Evolutionary conservation across 92 coral and sea anemone genomes (phyloP).

Genomic region (Epizoanthus ramosus): DNA sequence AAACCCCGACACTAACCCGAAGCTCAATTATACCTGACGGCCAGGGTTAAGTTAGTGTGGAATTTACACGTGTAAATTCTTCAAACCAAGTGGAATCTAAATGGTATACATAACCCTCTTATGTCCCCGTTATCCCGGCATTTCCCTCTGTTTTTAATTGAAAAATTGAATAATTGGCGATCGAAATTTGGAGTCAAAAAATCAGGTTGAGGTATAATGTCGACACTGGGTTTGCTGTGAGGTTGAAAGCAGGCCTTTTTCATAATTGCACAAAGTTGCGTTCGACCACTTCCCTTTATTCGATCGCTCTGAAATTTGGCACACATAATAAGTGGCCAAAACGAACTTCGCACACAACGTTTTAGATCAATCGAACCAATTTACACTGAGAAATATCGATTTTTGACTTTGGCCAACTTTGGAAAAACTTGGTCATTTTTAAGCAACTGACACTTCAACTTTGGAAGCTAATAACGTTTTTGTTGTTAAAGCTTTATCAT

Average conservation of each 20-base stretch:
- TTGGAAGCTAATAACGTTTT: neutral
- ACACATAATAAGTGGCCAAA: neutral
- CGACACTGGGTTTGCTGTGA: neutral
- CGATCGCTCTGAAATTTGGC: neutral
- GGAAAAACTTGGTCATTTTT: neutral
- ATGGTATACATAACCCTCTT: neutral
- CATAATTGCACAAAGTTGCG: neutral
- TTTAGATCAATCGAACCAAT: neutral
- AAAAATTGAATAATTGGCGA: neutral
- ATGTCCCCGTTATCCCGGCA: neutral
- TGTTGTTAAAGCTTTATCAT: neutral
- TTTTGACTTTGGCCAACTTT: neutral
- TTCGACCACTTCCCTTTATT: neutral
- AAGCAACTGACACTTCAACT: neutral
- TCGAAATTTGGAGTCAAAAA: neutral
- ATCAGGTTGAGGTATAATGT: neutral
- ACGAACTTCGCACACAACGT: neutral
- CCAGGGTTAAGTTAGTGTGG: neutral
- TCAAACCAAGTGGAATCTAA: constrained; percentile 5
- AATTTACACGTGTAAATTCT: neutral
- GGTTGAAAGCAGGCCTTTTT: neutral
- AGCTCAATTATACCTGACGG: neutral
- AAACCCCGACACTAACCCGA: neutral
- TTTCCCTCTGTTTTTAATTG: neutral
- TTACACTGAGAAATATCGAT: neutral